Evolutionary conservation across 2,797 vertebrate species (phyloP).

Genomic region (Pseudochirops corinnae): DNA sequence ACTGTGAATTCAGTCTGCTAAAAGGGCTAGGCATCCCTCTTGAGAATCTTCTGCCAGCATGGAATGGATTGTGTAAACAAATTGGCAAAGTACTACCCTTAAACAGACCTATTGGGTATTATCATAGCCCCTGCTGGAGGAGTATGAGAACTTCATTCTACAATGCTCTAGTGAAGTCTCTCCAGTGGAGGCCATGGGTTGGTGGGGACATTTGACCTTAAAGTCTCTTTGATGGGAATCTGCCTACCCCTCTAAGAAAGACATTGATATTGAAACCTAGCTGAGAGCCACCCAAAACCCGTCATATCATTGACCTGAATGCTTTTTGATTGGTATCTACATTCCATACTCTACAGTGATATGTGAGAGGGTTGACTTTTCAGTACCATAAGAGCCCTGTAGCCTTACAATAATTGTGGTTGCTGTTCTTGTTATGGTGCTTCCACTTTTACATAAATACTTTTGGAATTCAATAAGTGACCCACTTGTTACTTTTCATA

Average conservation of each 20-base stretch:
- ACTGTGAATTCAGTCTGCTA: neutral
- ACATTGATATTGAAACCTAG: neutral
- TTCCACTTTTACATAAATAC: neutral
- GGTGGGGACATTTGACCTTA: neutral
- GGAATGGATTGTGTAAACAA: neutral
- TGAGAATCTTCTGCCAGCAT: neutral
- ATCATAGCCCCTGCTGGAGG: neutral
- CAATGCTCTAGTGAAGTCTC: neutral
- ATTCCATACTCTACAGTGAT: neutral
- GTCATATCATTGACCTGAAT: neutral
- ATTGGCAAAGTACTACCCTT: neutral
- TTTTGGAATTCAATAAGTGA: neutral
- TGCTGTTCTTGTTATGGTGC: too few species aligned
- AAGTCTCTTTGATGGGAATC: neutral
- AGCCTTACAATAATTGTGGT: too few species aligned
- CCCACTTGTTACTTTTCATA: neutral
- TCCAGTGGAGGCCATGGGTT: neutral
- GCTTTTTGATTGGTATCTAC: neutral
- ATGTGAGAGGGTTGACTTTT: neutral
- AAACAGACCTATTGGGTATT: neutral
- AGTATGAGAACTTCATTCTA: neutral
- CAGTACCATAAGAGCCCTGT: too few species aligned
- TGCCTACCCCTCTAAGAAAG: neutral
- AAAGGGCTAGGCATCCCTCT: neutral
- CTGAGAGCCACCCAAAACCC: neutral